Conservation (phyloP, 2,888 invertebrate genomes). For the Andrena hattorfiana region DNA sequence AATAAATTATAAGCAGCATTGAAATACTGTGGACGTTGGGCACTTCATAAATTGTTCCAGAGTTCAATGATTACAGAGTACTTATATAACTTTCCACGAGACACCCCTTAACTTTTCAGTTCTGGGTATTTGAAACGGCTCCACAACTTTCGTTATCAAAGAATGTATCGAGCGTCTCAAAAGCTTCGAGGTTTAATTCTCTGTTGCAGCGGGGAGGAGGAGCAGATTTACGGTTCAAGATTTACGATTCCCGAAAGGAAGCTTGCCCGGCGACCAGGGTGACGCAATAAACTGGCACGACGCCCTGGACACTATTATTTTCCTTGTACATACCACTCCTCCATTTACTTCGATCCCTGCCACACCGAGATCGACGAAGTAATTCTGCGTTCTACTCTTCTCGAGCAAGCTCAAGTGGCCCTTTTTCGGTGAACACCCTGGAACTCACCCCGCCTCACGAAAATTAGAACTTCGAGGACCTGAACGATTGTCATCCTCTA, state of each 20-base stretch:
- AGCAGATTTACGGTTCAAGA: conserved; percentile 26
- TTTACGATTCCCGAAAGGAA: conserved; percentile 55
- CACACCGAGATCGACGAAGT: conserved; percentile 23
- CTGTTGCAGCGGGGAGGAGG: background rate
- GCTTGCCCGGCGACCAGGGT: conserved; percentile 36
- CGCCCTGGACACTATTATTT: conserved; percentile 62
- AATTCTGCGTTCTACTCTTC: conserved; percentile 21
- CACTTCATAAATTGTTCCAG: too few species aligned
- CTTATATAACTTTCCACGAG: too few species aligned
- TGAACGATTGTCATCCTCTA: background rate
- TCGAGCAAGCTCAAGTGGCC: background rate
- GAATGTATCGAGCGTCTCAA: background rate
- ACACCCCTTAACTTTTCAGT: too few species aligned
- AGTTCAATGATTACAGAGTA: too few species aligned
- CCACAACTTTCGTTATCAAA: background rate
- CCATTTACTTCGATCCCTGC: conserved; percentile 43
- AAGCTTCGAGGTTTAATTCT: background rate
- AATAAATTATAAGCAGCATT: too few species aligned
- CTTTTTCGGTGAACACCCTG: background rate
- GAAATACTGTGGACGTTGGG: too few species aligned
- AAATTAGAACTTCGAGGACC: background rate
- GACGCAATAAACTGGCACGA: conserved; percentile 60
- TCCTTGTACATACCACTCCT: conserved; percentile 29
- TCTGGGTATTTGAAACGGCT: too few species aligned
- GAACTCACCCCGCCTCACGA: background rate